A percentile compares a stretch with the other conserved stretches of the same genome.
Conservation (phyloP, 2,113 vertebrate species). For the Odocoileus virginianus region DNA sequence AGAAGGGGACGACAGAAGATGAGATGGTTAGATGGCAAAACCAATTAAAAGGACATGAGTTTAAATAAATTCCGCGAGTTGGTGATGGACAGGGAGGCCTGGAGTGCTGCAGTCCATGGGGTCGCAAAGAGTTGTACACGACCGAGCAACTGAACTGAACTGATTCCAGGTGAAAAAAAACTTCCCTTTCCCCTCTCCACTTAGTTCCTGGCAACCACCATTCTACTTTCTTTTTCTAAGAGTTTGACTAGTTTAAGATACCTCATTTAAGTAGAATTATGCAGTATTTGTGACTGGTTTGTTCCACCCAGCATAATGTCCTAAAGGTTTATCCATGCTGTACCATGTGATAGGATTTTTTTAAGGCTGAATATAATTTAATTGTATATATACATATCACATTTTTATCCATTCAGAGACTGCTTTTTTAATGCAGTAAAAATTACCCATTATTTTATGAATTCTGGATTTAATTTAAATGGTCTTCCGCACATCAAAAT, state of each 20-base stretch:
- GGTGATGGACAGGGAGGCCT: background rate
- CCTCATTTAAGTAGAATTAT: background rate
- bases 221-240: background rate
- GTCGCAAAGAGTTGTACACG: background rate
- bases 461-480: background rate
- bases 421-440: background rate
- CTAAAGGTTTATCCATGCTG: background rate
- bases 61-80: background rate
- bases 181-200: background rate
- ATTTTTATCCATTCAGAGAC: background rate
- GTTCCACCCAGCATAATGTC: background rate
- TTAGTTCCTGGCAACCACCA: background rate
- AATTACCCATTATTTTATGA: background rate
- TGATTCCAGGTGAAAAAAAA: background rate
- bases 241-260: background rate
- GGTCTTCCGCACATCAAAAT: background rate
- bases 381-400: background rate
- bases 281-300: background rate
- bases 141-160: background rate
- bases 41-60: background rate
- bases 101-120: background rate
- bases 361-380: background rate
- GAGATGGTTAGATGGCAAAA: background rate
- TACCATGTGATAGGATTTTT: background rate
- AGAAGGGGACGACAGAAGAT: background rate